Conservation (phyloP, 2,797 vertebrate species). For the Rhinophrynus dorsalis region DNA sequence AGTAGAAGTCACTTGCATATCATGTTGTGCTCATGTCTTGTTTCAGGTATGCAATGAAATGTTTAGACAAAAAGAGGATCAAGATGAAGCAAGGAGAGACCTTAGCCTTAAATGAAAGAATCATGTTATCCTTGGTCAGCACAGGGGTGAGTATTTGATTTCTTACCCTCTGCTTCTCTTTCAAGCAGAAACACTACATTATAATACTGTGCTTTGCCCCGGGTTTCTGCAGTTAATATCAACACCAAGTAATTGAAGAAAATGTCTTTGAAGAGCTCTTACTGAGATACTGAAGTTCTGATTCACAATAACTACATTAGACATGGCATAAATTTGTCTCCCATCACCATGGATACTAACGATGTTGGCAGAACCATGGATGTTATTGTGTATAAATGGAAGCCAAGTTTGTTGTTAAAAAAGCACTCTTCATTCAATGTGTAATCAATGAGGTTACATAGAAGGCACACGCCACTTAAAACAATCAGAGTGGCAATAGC, state of each 20-base stretch:
- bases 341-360: slow-evolving; percentile 5
- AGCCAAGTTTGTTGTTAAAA: slow-evolving; percentile 21
- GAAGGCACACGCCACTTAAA: slow-evolving; percentile 3
- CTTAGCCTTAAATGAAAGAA: slow-evolving; percentile 92
- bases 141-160: slow-evolving; percentile 84
- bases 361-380: slow-evolving; percentile 36
- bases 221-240: slow-evolving; percentile 11
- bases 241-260: slow-evolving; percentile 16
- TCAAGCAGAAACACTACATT: too few relatives aligned
- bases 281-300: slow-evolving; percentile 15
- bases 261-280: slow-evolving; percentile 27
- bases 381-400: slow-evolving; percentile 17
- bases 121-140: slow-evolving; percentile 97
- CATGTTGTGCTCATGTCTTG: neutral
- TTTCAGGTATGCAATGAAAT: slow-evolving; percentile 97
- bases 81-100: slow-evolving; percentile 99
- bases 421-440: slow-evolving; percentile 5
- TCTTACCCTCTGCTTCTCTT: neutral
- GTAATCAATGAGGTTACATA: slow-evolving; percentile 19
- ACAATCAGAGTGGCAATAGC: neutral
- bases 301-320: neutral
- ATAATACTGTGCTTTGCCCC: too few relatives aligned
- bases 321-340: slow-evolving; percentile 6
- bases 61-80: slow-evolving; percentile 97
- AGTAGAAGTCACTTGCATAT: too few relatives aligned